Base-by-base conservation (phyloP, 1,140 invertebrate species). In the Aphaenogaster ashmeadi region DNA sequence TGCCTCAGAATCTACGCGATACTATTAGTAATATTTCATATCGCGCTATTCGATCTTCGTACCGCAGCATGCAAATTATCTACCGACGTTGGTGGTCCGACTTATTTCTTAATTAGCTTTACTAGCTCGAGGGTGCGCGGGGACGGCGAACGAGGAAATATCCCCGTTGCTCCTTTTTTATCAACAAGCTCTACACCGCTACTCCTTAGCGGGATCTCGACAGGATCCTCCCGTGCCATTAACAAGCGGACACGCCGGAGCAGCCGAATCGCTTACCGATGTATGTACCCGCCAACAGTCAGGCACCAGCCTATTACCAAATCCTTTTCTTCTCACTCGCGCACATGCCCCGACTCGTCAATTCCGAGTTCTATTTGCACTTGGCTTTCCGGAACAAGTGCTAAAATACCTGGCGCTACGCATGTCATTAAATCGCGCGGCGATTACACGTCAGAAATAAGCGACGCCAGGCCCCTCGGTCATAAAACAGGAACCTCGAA, bases 101-200 rank as follows among this genome's bases (percentile, higher is more conserved):
- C 79, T 90, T 89, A 91, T 84, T 92, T 92, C 88, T 92, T 92
- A 90, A 92, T 92, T 91, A 92, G 81, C 83, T 67, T 84, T 83
- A 80, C 77, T 88, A 87, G 90, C 89, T 72, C 47, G 21, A 54
- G 81, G 81, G 50, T 56, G 72, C 47, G 67, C 71, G 88, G 78
- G 47, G 15, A 44, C 74, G 74, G 60, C n/a, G 47, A 88, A 79
- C 74, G 75, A 86, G 71, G 75, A 69, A 86, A 86, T 58, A 72
- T 50, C 27, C 47, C 4, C 11, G 41, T 60, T 66, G 21, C 62
- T 78, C 50, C 62, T 81, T 89, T 87, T 87, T 89, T 64, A 52
- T 62, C 62, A 66, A 72, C 85, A 87, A 89, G 44, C 71, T 75
- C 72, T 62, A 64, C 41, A 60, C 44, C 58, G 79, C 77, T 67